Evolutionary conservation across 1,140 invertebrate genomes (phyloP).

Genomic region (Heliconius himera): DNA sequence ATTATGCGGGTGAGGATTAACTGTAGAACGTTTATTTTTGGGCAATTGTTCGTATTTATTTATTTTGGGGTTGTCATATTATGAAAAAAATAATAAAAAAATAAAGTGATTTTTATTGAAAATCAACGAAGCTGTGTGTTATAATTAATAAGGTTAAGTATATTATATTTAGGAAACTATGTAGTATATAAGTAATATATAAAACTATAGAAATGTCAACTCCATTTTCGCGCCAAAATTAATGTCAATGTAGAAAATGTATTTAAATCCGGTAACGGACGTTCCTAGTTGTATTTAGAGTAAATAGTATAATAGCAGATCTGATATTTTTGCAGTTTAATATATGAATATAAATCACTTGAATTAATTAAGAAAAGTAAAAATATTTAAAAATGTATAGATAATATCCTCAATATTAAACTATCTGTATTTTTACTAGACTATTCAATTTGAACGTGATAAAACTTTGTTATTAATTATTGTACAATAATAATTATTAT

Average conservation of each 20-base stretch:
- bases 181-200: not conserved
- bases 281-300: conserved; percentile 27
- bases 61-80: not conserved
- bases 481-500: not conserved
- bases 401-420: too few species aligned
- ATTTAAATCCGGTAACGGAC: not conserved
- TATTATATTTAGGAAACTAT: not conserved
- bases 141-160: not conserved
- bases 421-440: not conserved
- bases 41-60: not conserved
- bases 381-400: not conserved
- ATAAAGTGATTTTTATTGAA: not conserved
- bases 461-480: too few species aligned
- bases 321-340: conserved; percentile 22
- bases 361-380: too few species aligned
- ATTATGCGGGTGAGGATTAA: conserved; percentile 26
- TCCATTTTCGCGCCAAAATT: not conserved
- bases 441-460: not conserved
- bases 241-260: not conserved
- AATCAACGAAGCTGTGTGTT: not conserved
- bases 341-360: not conserved
- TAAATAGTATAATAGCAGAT: conserved; percentile 21
- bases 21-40: conserved; percentile 4
- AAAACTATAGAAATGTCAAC: not conserved
- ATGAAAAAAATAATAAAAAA: not conserved